Evolutionary conservation across 2,888 invertebrate species (phyloP), one percentile per base, ranked within the genome.

Genomic region (Serrognathus titanus): DNA sequence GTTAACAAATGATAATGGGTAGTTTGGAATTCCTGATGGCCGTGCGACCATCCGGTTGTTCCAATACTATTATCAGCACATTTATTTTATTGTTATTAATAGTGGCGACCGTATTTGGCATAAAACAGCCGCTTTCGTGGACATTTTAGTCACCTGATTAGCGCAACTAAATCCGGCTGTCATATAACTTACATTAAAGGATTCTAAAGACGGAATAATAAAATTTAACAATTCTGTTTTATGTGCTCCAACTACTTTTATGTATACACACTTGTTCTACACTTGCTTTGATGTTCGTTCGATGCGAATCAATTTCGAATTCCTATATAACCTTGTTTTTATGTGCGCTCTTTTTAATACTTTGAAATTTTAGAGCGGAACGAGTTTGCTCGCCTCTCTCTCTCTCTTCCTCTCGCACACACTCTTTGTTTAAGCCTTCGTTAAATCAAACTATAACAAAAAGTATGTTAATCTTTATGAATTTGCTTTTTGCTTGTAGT

Each of bases 21-120:
- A 70, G 71, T 75, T 74, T 70, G 72, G 69, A 72, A 77, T 77
- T 75, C 75, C 72, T 74, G 71, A 71, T 73, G 74, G 69, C 70
- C 61, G 57, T 59, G 63, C 67, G 64, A 66, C 63, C 67, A 68
- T 71, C 72, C 69, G 68, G 69, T 74, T 75, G 74, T 66, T 73
- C 71, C 67, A 74, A 71, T 72, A 75, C 77, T 75, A 78, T 78
- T 78, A 78, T 76, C 75, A 75, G 74, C 77, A 78, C 77, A 76
- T 77, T 75, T 71, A 75, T 75, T 78, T 78, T 78, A 78, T 78
- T 78, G 77, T 77, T 78, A 77, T 77, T 77, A 78, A 78, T 77
- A 77, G 78, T 74, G 71, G 72, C 68, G 68, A 60, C 76, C 76
- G 71, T 77, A 76, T 76, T 75, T 58, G 76, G 76, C 66, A 66